Evolutionary conservation across 2,113 vertebrate genomes (phyloP).

Genomic region (Capreolus pygargus): DNA sequence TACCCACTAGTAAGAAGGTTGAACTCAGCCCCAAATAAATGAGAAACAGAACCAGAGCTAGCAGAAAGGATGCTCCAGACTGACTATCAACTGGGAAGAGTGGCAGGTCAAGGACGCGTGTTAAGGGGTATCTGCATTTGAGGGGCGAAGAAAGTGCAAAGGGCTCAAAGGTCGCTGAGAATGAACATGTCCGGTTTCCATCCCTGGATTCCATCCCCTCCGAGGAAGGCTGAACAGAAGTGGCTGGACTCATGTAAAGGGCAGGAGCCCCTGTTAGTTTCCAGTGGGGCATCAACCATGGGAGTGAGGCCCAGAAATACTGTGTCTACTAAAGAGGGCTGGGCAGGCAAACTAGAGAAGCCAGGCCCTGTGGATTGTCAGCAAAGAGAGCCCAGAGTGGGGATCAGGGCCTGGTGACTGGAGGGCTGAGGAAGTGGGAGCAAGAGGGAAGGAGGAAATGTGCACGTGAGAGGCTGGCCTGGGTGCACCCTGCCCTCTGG

Average conservation of each 20-base stretch:
- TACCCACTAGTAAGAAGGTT: background rate
- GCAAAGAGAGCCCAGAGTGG: background rate
- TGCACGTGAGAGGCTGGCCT: background rate
- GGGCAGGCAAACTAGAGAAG: no score
- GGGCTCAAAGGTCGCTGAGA: background rate
- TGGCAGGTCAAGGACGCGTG: accelerated
- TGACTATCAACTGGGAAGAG: no score
- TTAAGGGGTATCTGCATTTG: background rate
- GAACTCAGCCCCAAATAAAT: background rate
- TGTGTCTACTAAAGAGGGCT: no score
- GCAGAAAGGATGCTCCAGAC: background rate
- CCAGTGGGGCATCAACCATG: background rate
- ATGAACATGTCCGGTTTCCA: background rate
- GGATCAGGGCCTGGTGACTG: no score
- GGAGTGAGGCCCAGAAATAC: accelerated
- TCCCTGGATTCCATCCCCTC: background rate
- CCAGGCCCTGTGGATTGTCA: background rate
- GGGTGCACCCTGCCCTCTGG: background rate
- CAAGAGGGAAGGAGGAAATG: background rate
- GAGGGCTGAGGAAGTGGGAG: background rate
- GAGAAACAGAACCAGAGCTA: background rate
- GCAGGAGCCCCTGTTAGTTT: background rate
- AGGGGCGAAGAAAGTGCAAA: background rate
- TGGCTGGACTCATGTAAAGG: background rate
- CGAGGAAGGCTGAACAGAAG: background rate